Base-by-base conservation (phyloP, 1,140 invertebrate species). In the Ostrea denselamellosa region DNA sequence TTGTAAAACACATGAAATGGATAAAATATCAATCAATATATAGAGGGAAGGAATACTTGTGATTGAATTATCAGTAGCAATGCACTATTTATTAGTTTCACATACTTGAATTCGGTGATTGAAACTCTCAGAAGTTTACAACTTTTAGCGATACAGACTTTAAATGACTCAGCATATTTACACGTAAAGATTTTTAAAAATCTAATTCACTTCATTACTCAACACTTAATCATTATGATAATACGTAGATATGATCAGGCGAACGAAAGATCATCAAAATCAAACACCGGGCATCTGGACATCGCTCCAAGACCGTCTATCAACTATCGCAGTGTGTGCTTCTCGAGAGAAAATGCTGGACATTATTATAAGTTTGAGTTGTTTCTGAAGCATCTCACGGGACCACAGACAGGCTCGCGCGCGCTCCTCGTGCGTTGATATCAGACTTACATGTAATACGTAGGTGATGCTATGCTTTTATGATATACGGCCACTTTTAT, bases 361-460 rank as follows among this genome's bases (percentile, higher is more conserved):
- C 68, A 77, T 77, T 77, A 14, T 77, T 77, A 77, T 77, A 77
- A 77, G 68, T 28, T 77, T 77, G 22, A 14, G 68, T 77, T 77
- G 68, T 77, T 77, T 28, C 22, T 77, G 68, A 77, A 77, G 68
- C 68, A 77, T 25, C 68, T 77, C 68, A 28, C 68, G 68, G 68
- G 68, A 77, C 68, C 8, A 77, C 68, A 77, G 68, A 25, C 68
- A 77, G 68, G 14, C 68, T 28, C 22, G 8, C 22, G 68, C 68
- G 68, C 68, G 68, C 68, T 25, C 28, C 68, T 34, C 68, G 8
- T 0, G 14, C 10, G 25, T 12, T 28, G 68, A 77, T 77, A 77
- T 77, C 68, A 44, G 68, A 77, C 68, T 77, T 28, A 77, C 68
- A 77, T 77, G 68, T 77, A 77, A 77, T 77, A 28, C 68, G 28